These are phyloP conservation scores for Dryomyza anilis DNA, from an alignment of 2,888 invertebrate species.

Conservation along the genomic window DNA sequence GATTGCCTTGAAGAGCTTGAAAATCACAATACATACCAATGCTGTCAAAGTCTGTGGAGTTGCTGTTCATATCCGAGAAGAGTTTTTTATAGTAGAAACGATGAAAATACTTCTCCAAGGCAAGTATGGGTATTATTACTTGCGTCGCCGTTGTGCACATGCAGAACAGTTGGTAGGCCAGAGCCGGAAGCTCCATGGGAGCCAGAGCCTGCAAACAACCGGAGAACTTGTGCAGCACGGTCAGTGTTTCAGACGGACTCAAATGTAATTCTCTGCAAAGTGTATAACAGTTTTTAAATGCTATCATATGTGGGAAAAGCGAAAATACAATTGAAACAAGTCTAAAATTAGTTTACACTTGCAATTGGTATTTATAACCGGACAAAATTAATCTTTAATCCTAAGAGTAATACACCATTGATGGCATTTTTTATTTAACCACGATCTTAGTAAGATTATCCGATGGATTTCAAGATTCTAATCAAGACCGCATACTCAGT, in stretches of 20 bases:
- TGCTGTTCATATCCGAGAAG: slow-evolving; percentile 55
- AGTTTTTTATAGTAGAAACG: slow-evolving; percentile 59
- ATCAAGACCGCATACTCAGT: no score
- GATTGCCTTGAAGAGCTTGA: background rate
- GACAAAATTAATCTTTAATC: no score
- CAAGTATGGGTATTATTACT: slow-evolving; percentile 61
- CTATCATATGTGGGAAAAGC: no score
- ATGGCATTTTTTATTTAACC: no score
- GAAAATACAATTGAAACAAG: no score
- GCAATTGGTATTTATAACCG: no score
- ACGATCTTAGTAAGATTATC: no score
- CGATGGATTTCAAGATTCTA: no score
- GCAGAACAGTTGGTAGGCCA: slow-evolving; percentile 68
- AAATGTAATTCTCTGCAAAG: slow-evolving; percentile 65
- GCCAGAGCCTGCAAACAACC: slow-evolving; percentile 63
- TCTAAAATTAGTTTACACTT: no score
- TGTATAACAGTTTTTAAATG: no score
- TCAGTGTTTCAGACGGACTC: slow-evolving; percentile 63
- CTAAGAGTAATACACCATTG: no score
- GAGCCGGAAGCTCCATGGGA: slow-evolving; percentile 67
- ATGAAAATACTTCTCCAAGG: slow-evolving; percentile 64
- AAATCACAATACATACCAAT: slow-evolving; percentile 47
- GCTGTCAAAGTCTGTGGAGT: slow-evolving; percentile 58
- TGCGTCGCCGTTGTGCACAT: slow-evolving; percentile 62
- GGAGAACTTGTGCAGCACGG: slow-evolving; percentile 65